A percentile compares a stretch with the other conserved stretches of the same genome.
Conservation (phyloP, 1,140 invertebrate species). For the Macrostomum lignano region DNA sequence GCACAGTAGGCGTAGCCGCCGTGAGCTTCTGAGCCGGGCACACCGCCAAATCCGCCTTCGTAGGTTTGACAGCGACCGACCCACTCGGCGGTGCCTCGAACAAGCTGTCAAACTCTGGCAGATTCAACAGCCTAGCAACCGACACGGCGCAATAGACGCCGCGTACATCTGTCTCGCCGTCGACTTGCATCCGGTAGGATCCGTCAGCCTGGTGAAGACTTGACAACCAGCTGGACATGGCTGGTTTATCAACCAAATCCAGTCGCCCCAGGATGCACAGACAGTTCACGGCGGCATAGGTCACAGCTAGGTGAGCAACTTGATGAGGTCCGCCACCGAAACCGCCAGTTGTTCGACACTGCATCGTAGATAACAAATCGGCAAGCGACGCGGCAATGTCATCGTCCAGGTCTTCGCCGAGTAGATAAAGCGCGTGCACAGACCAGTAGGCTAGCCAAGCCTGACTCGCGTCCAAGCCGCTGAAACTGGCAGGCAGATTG, state of each 20-base stretch:
- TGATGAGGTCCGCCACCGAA: constrained; percentile 49
- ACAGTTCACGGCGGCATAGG: constrained; percentile 78
- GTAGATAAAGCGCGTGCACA: not conserved
- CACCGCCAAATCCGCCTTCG: constrained; percentile 82
- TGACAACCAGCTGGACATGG: constrained; percentile 44
- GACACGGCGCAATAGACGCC: constrained; percentile 74
- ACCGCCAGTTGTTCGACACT: constrained; percentile 1
- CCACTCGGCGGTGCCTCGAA: constrained; percentile 60
- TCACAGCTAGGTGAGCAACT: constrained; percentile 63
- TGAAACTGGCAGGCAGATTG: not conserved
- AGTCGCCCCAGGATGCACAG: constrained; percentile 61
- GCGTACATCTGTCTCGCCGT: constrained; percentile 74
- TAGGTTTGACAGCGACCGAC: constrained; percentile 47
- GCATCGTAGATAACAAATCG: not conserved
- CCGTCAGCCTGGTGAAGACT: constrained; percentile 50
- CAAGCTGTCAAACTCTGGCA: constrained; percentile 45
- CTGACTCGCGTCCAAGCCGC: constrained; percentile 1
- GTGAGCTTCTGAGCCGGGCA: constrained; percentile 78
- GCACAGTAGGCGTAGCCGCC: constrained; percentile 93
- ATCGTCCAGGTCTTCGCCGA: not conserved
- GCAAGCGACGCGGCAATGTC: not conserved
- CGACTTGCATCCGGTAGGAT: constrained; percentile 57
- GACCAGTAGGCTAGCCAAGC: constrained; percentile 3
- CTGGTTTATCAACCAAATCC: constrained; percentile 47
- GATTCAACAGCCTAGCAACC: constrained; percentile 56